Base-by-base conservation (phyloP, 2,113 vertebrate genomes). In the Anhinga rufa region DNA sequence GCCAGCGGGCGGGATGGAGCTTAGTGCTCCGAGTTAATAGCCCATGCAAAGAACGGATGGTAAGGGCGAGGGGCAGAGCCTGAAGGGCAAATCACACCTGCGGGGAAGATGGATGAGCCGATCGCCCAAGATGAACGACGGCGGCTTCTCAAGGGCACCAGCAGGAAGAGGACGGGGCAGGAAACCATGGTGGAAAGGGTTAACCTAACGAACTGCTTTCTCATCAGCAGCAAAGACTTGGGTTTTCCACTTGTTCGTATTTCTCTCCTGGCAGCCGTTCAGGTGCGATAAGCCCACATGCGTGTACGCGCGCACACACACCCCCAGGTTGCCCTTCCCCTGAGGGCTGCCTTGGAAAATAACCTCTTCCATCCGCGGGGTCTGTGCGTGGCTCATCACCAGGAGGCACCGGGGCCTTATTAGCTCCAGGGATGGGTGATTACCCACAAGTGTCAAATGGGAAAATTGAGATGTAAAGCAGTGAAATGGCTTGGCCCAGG, bases 71-170 rank as follows among this genome's bases (percentile, higher is more conserved):
- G 92, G 61, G 92, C 90, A 95, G 92, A 57, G 85, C 85, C 74
- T 83, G 85, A 62, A 69, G 65, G 79, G 79, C 28, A 54, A 34
- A 62, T 55, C 87, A 55, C 34, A 19, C 70, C 96, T 25, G 83
- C 29, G 3, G 70, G 66, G 86, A 58, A 66, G 72, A 10, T 0
- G 51, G 68, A 93, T 12, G 93, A 96, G 93, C 61, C 6, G 1
- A 1, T 0, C 3, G 14, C 12, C 42, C 7, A 2, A 6, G 72
- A n/a, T 9, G 57, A 68, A 44, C 0, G 7, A 7, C 0, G 2
- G 42, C 0, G 16, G 36, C 62, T 95, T 34, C 61, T 34, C 91
- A 89, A 92, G 89, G 75, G 12, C 76, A 19, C 9, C 20, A 7
- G 72, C 2, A 1, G 57, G 61, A 32, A 40, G 52, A 34, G 40